Conservation (phyloP, 2,113 vertebrate genomes). For the Plecotus auritus region DNA sequence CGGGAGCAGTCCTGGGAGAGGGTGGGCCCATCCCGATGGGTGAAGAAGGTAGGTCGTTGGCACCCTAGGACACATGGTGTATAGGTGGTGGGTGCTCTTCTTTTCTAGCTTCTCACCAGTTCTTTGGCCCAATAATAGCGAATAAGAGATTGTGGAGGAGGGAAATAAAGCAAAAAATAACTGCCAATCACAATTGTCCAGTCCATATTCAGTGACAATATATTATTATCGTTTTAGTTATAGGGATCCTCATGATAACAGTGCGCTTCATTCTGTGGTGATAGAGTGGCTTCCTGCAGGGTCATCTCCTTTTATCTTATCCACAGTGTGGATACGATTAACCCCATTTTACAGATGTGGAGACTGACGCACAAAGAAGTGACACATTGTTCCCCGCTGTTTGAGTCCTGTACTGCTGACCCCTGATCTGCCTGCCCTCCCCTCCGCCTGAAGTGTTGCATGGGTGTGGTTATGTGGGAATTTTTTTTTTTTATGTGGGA, state of each 20-base stretch:
- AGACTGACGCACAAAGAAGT: background rate
- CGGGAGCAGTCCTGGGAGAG: background rate
- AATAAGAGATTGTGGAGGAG: background rate
- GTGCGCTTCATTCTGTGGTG: background rate
- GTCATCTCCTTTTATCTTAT: background rate
- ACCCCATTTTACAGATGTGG: background rate
- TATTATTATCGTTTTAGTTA: background rate
- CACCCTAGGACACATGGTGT: background rate
- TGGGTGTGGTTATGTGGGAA: background rate
- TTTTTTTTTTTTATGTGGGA: background rate
- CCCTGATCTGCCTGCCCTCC: rapidly evolving
- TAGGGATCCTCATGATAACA: background rate
- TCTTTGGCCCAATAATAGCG: background rate
- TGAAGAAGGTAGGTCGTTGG: background rate
- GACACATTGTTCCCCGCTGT: background rate
- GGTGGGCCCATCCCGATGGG: background rate
- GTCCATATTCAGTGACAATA: background rate
- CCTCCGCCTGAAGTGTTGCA: no score
- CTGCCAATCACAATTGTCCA: background rate
- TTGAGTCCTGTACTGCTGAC: background rate
- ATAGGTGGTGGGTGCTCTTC: background rate
- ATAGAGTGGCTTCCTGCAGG: background rate
- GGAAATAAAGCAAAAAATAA: background rate
- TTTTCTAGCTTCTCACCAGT: background rate
- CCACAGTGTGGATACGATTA: background rate